Conservation (phyloP, 2,797 vertebrate species). For the Peromyscus eremicus region DNA sequence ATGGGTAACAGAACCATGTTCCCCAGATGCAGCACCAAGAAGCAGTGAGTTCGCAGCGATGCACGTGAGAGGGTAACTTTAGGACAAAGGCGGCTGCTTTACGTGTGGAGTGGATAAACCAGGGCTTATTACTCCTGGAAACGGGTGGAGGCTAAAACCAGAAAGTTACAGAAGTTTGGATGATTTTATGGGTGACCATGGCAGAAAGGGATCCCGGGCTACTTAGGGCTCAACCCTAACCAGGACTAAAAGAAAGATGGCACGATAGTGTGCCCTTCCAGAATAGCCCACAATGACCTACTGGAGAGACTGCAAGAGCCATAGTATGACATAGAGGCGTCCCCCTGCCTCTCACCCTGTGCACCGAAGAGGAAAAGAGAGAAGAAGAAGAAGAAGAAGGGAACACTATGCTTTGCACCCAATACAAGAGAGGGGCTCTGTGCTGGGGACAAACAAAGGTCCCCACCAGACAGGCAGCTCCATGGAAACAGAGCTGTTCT, state of each 20-base stretch:
- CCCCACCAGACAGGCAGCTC: constrained; percentile 73
- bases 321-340: not conserved
- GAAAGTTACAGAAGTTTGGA: not conserved
- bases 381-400: not conserved
- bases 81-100: not conserved
- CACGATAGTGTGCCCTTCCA: not conserved
- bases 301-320: not conserved
- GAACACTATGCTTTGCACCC: constrained; percentile 65
- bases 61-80: fast-evolving
- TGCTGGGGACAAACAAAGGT: constrained; percentile 74
- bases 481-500: constrained; percentile 76
- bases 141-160: not conserved
- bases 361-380: not conserved
- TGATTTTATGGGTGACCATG: not conserved
- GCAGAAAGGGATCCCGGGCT: constrained; percentile 3
- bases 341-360: constrained; percentile 44
- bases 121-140: not conserved
- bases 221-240: not conserved
- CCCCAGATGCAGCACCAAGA: not conserved
- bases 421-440: constrained; percentile 66
- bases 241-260: not conserved
- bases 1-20: not conserved
- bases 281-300: fast-evolving
- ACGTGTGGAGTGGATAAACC: not conserved
- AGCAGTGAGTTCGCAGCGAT: not conserved